A percentile compares a stretch with the other conserved stretches of the same genome.
Conservation (phyloP, 2,888 invertebrate species). For the Cosmia trapezina region DNA sequence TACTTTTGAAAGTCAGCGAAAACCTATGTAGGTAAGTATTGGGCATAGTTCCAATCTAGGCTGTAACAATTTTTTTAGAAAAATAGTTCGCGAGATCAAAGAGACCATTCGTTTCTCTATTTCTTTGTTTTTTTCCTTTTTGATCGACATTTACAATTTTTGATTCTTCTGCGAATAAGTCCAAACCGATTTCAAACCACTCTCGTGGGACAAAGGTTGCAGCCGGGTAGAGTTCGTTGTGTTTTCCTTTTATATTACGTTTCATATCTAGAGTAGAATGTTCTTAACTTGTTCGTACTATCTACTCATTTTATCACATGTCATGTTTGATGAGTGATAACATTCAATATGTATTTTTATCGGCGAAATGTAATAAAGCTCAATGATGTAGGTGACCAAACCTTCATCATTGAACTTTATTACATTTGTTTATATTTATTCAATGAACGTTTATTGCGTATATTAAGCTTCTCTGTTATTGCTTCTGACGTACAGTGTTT, state of each 20-base stretch:
- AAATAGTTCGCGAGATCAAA: conserved; percentile 23
- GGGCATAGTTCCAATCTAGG: conserved; percentile 4
- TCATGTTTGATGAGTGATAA: conserved; percentile 72
- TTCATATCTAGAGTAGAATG: conserved; percentile 40
- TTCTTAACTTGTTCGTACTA: conserved; percentile 53
- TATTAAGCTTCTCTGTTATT: conserved; percentile 71
- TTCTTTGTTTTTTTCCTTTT: conserved; percentile 23
- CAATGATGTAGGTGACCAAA: conserved; percentile 49
- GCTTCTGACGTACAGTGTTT: conserved; percentile 68
- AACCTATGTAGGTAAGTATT: background rate
- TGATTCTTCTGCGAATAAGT: conserved; percentile 36
- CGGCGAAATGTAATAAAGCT: conserved; percentile 73
- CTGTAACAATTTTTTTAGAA: conserved; percentile 3
- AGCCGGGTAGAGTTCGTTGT: conserved; percentile 11
- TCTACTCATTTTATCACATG: conserved; percentile 67
- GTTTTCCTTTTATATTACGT: conserved; percentile 31
- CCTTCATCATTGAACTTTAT: too few species aligned
- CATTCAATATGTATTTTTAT: conserved; percentile 77
- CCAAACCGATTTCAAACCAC: conserved; percentile 31
- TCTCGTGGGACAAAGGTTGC: conserved; percentile 38
- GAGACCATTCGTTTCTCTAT: conserved; percentile 25
- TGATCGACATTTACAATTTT: conserved; percentile 37
- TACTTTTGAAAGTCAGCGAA: background rate
- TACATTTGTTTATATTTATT: conserved; percentile 58
- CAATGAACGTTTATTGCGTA: conserved; percentile 50